Evolutionary conservation across 2,888 invertebrate species (phyloP), one percentile per base, ranked within the genome.

Genomic region (Acanthosepion pharaonis): DNA sequence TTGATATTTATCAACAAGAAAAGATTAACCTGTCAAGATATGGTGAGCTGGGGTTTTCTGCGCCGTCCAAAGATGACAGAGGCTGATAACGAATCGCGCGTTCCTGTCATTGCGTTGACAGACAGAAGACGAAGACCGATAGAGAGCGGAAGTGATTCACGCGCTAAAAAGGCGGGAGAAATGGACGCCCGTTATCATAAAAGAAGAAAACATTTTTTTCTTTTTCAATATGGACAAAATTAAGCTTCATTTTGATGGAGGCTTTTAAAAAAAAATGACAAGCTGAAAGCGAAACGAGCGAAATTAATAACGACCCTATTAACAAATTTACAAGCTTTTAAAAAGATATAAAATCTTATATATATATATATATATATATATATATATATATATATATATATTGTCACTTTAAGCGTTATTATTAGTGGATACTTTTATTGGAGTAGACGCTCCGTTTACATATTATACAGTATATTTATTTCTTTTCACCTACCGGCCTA

Each of bases 1-100:
- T n/a, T 33, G 78, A 78, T 78, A 78, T 78, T 78, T 78, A 78
- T 78, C 78, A 78, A 33, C 78, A 78, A n/a, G 78, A 78, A 78
- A 78, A 78, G 78, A 78, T 78, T n/a, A 78, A 78, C n/a, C 78
- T 78, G 78, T 78, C 78, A 78, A 33, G n/a, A n/a, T 78, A 33
- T 9, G n/a, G 78, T 78, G 78, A 15, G 55, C n/a, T 28, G 9
- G 15, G 78, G 42, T 42, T 42, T n/a, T n/a, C 11, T n/a, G 78
- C 5, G 78, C 78, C 78, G 78, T 78, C 78, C 78, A 78, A 78
- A 78, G 78, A 78, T 78, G 78, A 78, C 78, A 78, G 78, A 78
- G 78, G 11, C n/a, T 78, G 78, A 78, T 78, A 78, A 78, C 15
- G 78, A 78, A n/a, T n/a, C 11, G 78, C n/a, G 78, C 78, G 78